phyloP scores from a whole-genome alignment of 2,113 vertebrate species.

The Vanacampus margaritifer region DNA sequence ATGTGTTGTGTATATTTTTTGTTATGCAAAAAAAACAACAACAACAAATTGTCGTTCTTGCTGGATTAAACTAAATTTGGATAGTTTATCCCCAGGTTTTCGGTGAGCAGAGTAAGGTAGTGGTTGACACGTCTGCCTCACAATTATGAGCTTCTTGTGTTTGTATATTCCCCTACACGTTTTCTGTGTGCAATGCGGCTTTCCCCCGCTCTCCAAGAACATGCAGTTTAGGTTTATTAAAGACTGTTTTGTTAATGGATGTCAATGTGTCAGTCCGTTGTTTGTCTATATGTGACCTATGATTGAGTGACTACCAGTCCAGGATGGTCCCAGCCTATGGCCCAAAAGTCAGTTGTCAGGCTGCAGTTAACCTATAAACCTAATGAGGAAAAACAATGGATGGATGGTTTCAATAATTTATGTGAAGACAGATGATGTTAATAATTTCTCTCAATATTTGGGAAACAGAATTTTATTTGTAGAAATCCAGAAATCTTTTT shows the following conservation, averaged over 20 bases:
- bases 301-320: not conserved
- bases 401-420: not conserved
- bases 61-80: not conserved
- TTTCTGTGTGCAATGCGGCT: no score
- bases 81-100: no score
- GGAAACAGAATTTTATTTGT: no score
- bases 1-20: not conserved
- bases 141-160: no score
- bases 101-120: not conserved
- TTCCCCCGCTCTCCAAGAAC: no score
- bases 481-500: no score
- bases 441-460: not conserved
- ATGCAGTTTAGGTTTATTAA: no score
- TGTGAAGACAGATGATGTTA: not conserved
- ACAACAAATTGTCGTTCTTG: not conserved
- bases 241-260: not conserved
- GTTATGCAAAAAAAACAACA: not conserved
- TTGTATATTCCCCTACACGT: no score
- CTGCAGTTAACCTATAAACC: not conserved
- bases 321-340: not conserved
- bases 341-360: not conserved
- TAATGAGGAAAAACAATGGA: not conserved
- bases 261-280: not conserved
- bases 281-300: not conserved
- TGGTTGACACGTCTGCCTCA: no score